Conservation (phyloP, 1,140 invertebrate species). For the Samia ricini region DNA sequence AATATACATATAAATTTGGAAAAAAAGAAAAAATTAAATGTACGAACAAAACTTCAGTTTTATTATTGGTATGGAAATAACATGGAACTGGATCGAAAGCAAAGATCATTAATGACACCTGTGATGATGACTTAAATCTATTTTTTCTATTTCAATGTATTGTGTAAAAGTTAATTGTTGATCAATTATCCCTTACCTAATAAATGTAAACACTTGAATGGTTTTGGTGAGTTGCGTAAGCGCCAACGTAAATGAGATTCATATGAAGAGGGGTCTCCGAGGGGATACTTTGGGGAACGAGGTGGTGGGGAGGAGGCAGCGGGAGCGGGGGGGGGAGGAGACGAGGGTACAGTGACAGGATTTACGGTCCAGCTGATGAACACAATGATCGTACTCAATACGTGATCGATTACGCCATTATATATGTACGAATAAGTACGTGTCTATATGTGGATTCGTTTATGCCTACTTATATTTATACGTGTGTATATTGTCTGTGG, state of each 20-base stretch:
- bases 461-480: too few relatives aligned
- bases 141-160: background rate
- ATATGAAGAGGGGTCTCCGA: slow-evolving; percentile 33
- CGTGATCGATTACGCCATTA: slow-evolving; percentile 72
- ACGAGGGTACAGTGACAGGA: slow-evolving; percentile 60
- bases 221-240: slow-evolving; percentile 68
- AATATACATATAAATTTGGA: too few relatives aligned
- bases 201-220: slow-evolving; percentile 58
- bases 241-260: slow-evolving; percentile 66
- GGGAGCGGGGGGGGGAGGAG: slow-evolving; percentile 21
- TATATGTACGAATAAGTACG: slow-evolving; percentile 37
- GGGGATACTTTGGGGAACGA: slow-evolving; percentile 15
- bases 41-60: too few relatives aligned
- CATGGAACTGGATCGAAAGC: too few relatives aligned
- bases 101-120: too few relatives aligned
- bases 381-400: slow-evolving; percentile 73
- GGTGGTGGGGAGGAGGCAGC: slow-evolving; percentile 33
- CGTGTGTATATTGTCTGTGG: slow-evolving; percentile 13
- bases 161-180: too few relatives aligned
- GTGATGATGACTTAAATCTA: too few relatives aligned
- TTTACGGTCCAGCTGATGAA: slow-evolving; percentile 70
- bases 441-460: slow-evolving; percentile 11
- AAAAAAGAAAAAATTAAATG: too few relatives aligned
- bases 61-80: too few relatives aligned
- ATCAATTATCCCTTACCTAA: slow-evolving; percentile 33